These are phyloP conservation scores for Acrocera orbiculus DNA, from an alignment of 2,888 invertebrate genomes.

Conservation along the genomic window DNA sequence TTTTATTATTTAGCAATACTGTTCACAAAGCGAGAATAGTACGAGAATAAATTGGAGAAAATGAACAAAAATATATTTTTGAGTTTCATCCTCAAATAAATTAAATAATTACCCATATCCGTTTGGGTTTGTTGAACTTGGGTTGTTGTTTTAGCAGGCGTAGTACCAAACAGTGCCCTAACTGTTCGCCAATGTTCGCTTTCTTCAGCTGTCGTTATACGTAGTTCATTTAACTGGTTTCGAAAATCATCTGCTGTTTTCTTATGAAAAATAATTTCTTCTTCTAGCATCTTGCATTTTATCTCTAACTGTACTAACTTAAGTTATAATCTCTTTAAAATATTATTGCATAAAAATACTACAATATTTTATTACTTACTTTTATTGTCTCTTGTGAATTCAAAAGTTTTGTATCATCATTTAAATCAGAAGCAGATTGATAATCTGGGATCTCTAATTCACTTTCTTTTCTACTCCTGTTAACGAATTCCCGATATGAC, in stretches of 20 bases:
- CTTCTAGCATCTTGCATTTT: slow-evolving; percentile 22
- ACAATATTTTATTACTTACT: slow-evolving; percentile 9
- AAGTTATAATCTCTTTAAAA: no score
- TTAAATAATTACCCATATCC: slow-evolving; percentile 8
- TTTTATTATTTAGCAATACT: no score
- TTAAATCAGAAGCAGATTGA: slow-evolving; percentile 13
- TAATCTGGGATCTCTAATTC: slow-evolving; percentile 11
- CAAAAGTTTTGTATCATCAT: slow-evolving; percentile 9
- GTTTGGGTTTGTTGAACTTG: slow-evolving; percentile 10
- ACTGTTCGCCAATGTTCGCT: slow-evolving; percentile 29
- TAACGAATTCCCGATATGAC: slow-evolving; percentile 21
- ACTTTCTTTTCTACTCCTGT: no score
- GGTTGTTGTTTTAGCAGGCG: no score
- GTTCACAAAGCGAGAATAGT: no score
- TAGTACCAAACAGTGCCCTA: slow-evolving; percentile 19
- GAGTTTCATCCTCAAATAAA: no score
- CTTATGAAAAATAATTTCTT: slow-evolving; percentile 19
- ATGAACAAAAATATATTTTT: no score
- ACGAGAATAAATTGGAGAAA: no score
- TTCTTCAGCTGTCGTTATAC: slow-evolving; percentile 20
- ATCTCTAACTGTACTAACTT: slow-evolving; percentile 27
- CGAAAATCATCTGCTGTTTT: slow-evolving; percentile 18
- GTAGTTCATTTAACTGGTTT: slow-evolving; percentile 19
- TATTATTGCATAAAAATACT: no score
- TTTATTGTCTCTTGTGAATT: slow-evolving; percentile 18